A percentile compares a stretch with the other conserved stretches of the same genome.
These are phyloP conservation scores for Azorinus chamasolen DNA, from an alignment of 2,888 invertebrate genomes.

Conservation along the genomic window DNA sequence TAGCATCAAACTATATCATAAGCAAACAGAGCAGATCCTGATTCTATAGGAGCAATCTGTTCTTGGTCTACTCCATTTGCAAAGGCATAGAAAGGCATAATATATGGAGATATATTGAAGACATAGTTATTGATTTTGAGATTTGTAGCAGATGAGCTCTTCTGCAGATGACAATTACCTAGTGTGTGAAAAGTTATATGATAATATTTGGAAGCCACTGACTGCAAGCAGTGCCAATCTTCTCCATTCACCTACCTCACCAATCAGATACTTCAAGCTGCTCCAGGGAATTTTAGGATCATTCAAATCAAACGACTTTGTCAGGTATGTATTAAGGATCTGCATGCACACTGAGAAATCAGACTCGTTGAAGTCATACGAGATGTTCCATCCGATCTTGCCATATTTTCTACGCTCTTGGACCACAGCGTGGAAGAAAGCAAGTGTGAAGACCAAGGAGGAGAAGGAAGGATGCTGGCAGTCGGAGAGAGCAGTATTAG, in stretches of 20 bases:
- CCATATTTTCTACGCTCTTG: constrained; percentile 96
- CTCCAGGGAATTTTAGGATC: constrained; percentile 94
- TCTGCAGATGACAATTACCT: no score
- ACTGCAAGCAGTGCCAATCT: no score
- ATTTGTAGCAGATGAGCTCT: no score
- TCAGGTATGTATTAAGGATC: constrained; percentile 94
- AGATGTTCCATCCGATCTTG: constrained; percentile 97
- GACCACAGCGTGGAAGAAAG: constrained; percentile 97
- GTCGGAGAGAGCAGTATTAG: constrained; percentile 90
- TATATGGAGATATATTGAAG: no score
- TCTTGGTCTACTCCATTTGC: no score
- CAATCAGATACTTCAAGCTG: constrained; percentile 96
- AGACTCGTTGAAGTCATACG: constrained; percentile 96
- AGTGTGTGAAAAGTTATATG: no score
- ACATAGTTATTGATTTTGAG: no score
- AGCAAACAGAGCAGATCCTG: no score
- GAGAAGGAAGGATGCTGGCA: constrained; percentile 93
- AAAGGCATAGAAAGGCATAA: no score
- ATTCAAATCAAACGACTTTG: constrained; percentile 89
- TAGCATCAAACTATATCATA: no score
- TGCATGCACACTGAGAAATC: constrained; percentile 96
- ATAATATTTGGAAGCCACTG: no score
- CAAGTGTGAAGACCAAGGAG: constrained; percentile 94
- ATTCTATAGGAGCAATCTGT: no score
- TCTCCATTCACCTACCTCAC: constrained; percentile 89